These are phyloP conservation scores for Trachops cirrhosus DNA, from an alignment of 2,797 vertebrate species.

Conservation along the genomic window DNA sequence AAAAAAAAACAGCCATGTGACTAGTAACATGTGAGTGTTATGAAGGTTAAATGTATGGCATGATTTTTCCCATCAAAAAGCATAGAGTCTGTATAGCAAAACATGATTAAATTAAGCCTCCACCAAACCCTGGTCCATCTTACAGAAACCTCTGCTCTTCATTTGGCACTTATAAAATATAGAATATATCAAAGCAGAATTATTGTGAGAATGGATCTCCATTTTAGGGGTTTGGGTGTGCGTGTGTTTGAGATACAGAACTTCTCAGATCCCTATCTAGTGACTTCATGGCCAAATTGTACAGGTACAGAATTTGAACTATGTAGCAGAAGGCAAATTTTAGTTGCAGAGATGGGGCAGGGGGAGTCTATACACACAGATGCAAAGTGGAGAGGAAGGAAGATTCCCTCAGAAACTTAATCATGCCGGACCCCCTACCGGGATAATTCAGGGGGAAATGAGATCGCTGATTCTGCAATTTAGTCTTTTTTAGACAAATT, in stretches of 20 bases:
- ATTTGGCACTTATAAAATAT: neutral
- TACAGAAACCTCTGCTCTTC: neutral
- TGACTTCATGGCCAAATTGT: neutral
- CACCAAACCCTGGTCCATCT: neutral
- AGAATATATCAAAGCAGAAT: neutral
- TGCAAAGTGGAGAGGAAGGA: neutral
- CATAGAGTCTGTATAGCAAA: slow-evolving; percentile 5
- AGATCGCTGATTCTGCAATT: slow-evolving; percentile 56
- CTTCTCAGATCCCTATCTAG: neutral
- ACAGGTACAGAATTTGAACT: neutral
- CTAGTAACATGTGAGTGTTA: neutral
- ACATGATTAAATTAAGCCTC: neutral
- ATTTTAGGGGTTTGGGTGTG: neutral
- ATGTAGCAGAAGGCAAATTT: neutral
- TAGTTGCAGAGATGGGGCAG: neutral
- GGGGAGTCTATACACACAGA: neutral
- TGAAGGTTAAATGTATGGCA: neutral
- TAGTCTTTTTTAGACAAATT: slow-evolving; percentile 63
- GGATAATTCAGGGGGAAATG: slow-evolving; percentile 59
- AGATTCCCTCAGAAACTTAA: slow-evolving; percentile 34
- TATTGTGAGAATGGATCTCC: neutral
- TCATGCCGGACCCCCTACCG: slow-evolving; percentile 37
- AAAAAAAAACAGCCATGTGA: slow-evolving; percentile 17
- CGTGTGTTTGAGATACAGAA: neutral
- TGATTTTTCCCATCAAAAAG: neutral